phyloP scores from a whole-genome alignment of 1,140 invertebrate species.

The Megalopta genalis region DNA sequence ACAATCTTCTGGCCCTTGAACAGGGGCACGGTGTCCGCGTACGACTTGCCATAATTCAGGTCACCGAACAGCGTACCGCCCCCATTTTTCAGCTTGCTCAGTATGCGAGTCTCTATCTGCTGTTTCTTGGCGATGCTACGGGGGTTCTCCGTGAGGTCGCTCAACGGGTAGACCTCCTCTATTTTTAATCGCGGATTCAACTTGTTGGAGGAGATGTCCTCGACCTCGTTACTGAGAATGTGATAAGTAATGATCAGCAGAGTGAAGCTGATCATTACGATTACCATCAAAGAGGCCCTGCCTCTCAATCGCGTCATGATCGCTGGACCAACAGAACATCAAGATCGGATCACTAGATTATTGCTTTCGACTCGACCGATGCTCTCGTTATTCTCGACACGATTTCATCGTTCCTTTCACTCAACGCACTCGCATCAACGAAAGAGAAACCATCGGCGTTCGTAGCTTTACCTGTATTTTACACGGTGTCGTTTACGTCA shows the following conservation, averaged over 20 bases:
- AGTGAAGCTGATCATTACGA: slow-evolving; percentile 67
- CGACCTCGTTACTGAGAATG: slow-evolving; percentile 71
- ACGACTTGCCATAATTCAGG: slow-evolving; percentile 40
- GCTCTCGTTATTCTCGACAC: neutral
- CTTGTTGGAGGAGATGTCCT: slow-evolving; percentile 58
- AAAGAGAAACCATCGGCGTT: neutral
- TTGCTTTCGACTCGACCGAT: neutral
- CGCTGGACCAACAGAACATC: slow-evolving; percentile 29
- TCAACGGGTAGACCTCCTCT: slow-evolving; percentile 59
- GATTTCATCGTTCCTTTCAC: neutral
- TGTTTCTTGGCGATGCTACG: slow-evolving; percentile 47
- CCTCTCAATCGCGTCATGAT: slow-evolving; percentile 72
- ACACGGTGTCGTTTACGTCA: neutral
- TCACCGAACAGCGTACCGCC: slow-evolving; percentile 42
- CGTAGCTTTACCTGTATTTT: neutral
- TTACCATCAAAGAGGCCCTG: slow-evolving; percentile 68
- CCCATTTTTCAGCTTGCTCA: slow-evolving; percentile 31
- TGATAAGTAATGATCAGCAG: slow-evolving; percentile 73
- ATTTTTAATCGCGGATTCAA: slow-evolving; percentile 51
- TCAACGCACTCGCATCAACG: neutral
- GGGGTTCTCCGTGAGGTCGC: slow-evolving; percentile 60
- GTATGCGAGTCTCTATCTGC: slow-evolving; percentile 49
- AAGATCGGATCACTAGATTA: slow-evolving; percentile 24
- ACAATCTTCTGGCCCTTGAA: slow-evolving; percentile 82
- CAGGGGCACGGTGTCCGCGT: slow-evolving; percentile 47